A percentile compares a stretch with the other conserved stretches of the same genome.
Evolutionary conservation across 2,888 invertebrate genomes (phyloP).

Genomic region (Kryphioiulus occultus): DNA sequence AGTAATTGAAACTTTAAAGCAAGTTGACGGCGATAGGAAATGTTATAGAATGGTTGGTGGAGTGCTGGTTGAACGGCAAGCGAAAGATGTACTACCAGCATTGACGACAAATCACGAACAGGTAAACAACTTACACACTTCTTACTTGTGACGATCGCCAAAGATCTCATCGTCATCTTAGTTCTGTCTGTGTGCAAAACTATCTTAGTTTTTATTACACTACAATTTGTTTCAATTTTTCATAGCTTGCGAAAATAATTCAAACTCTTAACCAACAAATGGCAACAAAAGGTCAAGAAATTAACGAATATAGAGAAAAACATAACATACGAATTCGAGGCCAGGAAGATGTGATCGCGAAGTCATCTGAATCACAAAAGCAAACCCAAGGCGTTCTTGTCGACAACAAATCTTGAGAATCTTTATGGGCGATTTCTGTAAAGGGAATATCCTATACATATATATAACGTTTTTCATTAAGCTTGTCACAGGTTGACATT

Average conservation of each 20-base stretch:
- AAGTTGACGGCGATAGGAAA: conserved; percentile 81
- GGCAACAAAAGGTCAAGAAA: conserved; percentile 83
- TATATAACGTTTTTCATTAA: conserved; percentile 24
- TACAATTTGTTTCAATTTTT: conserved; percentile 45
- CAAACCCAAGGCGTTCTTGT: conserved; percentile 53
- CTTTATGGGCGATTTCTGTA: not conserved
- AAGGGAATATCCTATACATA: conserved; percentile 12
- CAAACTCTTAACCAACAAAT: conserved; percentile 81
- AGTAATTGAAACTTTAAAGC: conserved; percentile 90
- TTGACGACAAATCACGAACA: conserved; percentile 79
- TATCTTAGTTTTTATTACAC: too few species aligned
- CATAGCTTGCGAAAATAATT: conserved; percentile 77
- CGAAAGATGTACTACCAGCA: conserved; percentile 87
- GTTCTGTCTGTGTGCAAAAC: too few species aligned
- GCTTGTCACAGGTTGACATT: not conserved
- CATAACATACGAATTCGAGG: conserved; percentile 86
- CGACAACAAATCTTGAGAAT: conserved; percentile 52
- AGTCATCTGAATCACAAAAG: conserved; percentile 52
- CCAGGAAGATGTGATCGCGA: conserved; percentile 61
- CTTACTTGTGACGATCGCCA: too few species aligned
- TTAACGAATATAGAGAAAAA: conserved; percentile 90
- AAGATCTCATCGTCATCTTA: too few species aligned
- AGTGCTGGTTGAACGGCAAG: conserved; percentile 89
- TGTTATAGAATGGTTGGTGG: conserved; percentile 95
- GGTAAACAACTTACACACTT: conserved; percentile 62